phyloP scores from a whole-genome alignment of 2,888 invertebrate genomes.

The Phoenoteleia sp. region DNA sequence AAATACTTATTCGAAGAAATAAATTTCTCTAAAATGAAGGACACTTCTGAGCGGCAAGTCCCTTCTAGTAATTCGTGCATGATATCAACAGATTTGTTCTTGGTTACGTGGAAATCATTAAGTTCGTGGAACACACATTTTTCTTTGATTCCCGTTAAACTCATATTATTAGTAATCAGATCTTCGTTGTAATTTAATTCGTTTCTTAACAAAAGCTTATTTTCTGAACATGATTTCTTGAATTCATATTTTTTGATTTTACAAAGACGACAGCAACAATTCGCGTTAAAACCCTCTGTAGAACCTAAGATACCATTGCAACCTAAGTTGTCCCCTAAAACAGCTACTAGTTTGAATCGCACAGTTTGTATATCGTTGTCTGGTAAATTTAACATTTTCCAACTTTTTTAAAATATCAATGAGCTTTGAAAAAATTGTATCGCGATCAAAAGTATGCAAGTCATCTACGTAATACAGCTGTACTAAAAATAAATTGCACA shows the following conservation, averaged over 20 bases:
- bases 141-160: neutral
- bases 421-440: constrained; percentile 29
- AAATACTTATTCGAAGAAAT: neutral
- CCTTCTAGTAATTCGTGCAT: constrained; percentile 15
- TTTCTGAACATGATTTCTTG: neutral
- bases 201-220: neutral
- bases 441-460: constrained; percentile 19
- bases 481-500: constrained; percentile 49
- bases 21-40: neutral
- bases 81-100: neutral
- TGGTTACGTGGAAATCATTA: constrained; percentile 5
- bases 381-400: constrained; percentile 4
- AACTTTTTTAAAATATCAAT: constrained; percentile 29
- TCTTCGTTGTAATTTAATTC: neutral
- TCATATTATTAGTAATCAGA: neutral
- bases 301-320: constrained; percentile 26
- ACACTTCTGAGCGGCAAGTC: constrained; percentile 8
- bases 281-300: constrained; percentile 21
- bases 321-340: constrained; percentile 56
- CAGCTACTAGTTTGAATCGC: constrained; percentile 13
- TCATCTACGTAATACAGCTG: constrained; percentile 27
- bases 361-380: neutral
- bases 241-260: neutral
- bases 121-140: constrained; percentile 5
- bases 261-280: constrained; percentile 19